Evolutionary conservation across 92 coral and sea anemone species (phyloP).

Genomic region (Zoanthus sansibaricus): DNA sequence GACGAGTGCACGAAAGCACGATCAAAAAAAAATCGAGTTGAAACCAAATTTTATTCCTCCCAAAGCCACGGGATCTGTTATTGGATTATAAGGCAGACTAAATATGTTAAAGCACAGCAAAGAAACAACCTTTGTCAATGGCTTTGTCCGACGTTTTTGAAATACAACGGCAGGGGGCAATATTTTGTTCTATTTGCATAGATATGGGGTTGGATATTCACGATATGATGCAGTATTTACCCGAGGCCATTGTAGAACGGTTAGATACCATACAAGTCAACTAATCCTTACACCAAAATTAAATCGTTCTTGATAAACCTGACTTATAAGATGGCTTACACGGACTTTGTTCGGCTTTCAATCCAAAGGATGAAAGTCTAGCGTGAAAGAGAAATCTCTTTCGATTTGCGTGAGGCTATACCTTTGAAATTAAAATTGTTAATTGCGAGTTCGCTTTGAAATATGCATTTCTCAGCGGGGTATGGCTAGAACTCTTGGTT

Average conservation of each 20-base stretch:
- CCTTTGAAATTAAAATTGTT: conserved; percentile 45
- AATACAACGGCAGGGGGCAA: conserved; percentile 53
- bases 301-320: neutral
- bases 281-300: conserved; percentile 22
- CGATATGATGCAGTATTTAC: conserved; percentile 31
- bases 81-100: neutral
- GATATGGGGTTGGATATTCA: conserved; percentile 40
- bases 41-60: neutral
- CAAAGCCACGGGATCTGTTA: neutral
- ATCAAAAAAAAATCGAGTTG: neutral
- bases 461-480: conserved; percentile 55
- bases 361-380: conserved; percentile 3
- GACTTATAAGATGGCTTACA: neutral
- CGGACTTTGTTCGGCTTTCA: conserved; percentile 7
- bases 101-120: neutral
- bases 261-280: neutral
- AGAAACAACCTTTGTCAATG: conserved; percentile 5
- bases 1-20: neutral
- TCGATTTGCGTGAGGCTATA: conserved; percentile 39
- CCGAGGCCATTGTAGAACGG: conserved; percentile 22
- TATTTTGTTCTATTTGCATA: conserved; percentile 47
- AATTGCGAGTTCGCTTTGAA: conserved; percentile 44
- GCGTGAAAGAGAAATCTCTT: conserved; percentile 4
- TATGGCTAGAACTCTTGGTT: conserved; percentile 33
- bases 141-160: conserved; percentile 31